These are phyloP conservation scores for Drosophila triauraria DNA, from an alignment of 1,140 invertebrate genomes.

Conservation along the genomic window DNA sequence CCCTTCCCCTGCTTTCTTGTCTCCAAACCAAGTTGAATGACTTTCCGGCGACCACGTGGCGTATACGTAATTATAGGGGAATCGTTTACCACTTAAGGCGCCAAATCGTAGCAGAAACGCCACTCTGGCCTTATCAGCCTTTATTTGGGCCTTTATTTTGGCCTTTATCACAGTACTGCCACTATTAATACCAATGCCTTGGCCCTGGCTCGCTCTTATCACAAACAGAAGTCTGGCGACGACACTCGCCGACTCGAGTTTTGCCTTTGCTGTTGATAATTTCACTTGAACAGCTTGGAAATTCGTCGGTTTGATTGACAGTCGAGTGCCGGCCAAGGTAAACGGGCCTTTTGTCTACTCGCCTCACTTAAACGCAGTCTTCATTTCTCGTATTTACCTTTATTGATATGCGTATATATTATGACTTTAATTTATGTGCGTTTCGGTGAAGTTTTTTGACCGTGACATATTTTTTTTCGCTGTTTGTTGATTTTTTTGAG, in stretches of 20 bases:
- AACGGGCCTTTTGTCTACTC: constrained; percentile 43
- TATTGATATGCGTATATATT: constrained; percentile 24
- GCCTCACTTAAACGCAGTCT: constrained; percentile 42
- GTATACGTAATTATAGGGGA: constrained; percentile 51
- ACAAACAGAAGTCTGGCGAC: constrained; percentile 43
- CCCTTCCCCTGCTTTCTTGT: not conserved
- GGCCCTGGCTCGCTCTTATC: constrained; percentile 50
- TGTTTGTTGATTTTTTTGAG: constrained; percentile 7
- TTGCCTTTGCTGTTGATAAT: constrained; percentile 55
- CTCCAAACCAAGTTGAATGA: constrained; percentile 41
- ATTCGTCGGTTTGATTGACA: constrained; percentile 65
- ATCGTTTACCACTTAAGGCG: constrained; percentile 33
- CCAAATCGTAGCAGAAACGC: constrained; percentile 25
- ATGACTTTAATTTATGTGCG: constrained; percentile 67
- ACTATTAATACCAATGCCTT: constrained; percentile 56
- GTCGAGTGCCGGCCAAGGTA: constrained; percentile 59
- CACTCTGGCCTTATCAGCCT: constrained; percentile 48
- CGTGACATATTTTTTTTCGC: constrained; percentile 62
- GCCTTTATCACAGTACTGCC: constrained; percentile 14
- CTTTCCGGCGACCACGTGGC: constrained; percentile 49
- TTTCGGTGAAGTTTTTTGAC: constrained; percentile 69
- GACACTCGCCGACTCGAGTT: constrained; percentile 17
- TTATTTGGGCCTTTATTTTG: constrained; percentile 16
- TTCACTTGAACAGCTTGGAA: constrained; percentile 48
- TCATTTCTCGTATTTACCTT: constrained; percentile 35